Evolutionary conservation across 2,888 invertebrate genomes (phyloP).

Genomic region (Folsomia manolachei): DNA sequence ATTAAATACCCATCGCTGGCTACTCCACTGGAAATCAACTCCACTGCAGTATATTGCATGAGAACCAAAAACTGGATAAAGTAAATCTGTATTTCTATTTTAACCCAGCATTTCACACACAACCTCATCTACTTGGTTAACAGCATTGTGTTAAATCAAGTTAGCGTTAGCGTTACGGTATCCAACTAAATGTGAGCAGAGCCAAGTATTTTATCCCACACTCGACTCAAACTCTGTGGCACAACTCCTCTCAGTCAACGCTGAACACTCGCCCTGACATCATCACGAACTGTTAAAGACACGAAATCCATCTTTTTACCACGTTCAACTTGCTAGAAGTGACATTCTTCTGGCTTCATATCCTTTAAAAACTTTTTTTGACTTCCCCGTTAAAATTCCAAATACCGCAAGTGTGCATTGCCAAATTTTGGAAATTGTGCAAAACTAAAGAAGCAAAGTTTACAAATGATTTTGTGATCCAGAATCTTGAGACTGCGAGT

Average conservation of each 20-base stretch:
- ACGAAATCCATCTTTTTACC: background rate
- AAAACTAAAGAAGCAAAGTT: background rate
- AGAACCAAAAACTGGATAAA: too few relatives aligned
- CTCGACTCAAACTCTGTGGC: background rate
- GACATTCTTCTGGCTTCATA: background rate
- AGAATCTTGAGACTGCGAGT: too few relatives aligned
- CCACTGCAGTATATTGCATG: too few relatives aligned
- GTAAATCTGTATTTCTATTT: too few relatives aligned
- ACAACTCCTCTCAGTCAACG: background rate
- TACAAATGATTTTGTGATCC: too few relatives aligned
- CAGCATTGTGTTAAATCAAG: background rate
- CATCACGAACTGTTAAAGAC: background rate
- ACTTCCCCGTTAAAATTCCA: too few relatives aligned
- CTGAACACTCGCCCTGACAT: background rate
- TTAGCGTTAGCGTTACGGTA: background rate
- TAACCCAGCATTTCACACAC: too few relatives aligned
- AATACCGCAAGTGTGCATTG: too few relatives aligned
- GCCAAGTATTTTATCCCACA: background rate
- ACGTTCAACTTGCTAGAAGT: background rate
- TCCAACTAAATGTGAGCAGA: background rate
- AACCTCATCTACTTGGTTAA: too few relatives aligned
- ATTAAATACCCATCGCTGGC: too few relatives aligned
- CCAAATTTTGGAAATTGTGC: background rate
- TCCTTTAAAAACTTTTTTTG: too few relatives aligned
- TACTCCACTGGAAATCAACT: too few relatives aligned